Evolutionary conservation across 2,797 vertebrate genomes (phyloP), one percentile per base, ranked within the genome.

Genomic region (Buphagus erythrorhynchus): DNA sequence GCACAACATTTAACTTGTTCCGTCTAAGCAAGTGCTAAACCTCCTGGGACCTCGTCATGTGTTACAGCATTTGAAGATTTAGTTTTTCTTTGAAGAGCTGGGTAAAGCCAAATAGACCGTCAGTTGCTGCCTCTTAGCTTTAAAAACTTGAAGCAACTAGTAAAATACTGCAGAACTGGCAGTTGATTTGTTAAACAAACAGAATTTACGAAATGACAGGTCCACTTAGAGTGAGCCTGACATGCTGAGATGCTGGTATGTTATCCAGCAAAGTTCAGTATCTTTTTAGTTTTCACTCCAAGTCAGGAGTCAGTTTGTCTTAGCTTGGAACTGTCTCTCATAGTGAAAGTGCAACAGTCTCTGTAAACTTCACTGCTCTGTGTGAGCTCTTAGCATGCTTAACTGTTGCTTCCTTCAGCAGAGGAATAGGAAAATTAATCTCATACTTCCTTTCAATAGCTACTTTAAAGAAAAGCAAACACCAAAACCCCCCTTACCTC

Each of bases 201-300:
- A 5, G 42, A 25, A 49, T 40, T 62, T 67, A 18, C 71, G 22
- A 82, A 76, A 66, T 28, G 29, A 4, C 24, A 62, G 10, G 13
- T 83, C 33, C 11, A 2, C 11, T 76, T 78, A 12, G 1, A 42
- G 21, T 0, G 0, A 40, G 31, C 16, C 45, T 63, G 31, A 17
- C 17, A 9, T 5, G 3, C 24, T 36, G 40, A 68, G 58, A 9
- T 75, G 38, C 48, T 65, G 36, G 3, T 42, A 6, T 0, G 0
- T 33, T 58, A 68, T 9, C 48, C 45, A 24, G 46, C 54, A 14
- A 68, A 83, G 26, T n/a, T 75, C 9, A 22, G 13, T 35, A 3
- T 74, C 33, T 84, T 54, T 33, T 19, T 58, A n/a, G n/a, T 68
- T 75, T 77, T 46, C 28, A n/a, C 20, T 92, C 25, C 63, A n/a